Conservation (phyloP, 2,797 vertebrate species). For the Myripristis murdjan region DNA sequence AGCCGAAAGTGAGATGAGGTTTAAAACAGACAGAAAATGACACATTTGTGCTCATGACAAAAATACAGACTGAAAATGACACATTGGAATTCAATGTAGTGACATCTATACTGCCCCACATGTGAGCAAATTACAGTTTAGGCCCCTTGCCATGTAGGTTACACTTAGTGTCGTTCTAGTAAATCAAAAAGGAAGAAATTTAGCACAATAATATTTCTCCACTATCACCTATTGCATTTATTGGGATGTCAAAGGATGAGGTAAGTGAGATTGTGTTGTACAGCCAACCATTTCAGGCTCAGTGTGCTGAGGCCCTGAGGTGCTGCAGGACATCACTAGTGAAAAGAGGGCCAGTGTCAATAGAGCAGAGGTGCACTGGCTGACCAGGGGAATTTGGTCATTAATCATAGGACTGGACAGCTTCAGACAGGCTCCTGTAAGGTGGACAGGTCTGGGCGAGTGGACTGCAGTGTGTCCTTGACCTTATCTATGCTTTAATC, state of each 20-base stretch:
- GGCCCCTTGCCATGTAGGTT: background rate
- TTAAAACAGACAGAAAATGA: too few species aligned
- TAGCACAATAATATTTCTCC: too few species aligned
- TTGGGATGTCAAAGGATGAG: conserved; percentile 10
- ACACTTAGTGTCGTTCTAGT: background rate
- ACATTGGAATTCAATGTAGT: too few species aligned
- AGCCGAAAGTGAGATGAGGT: too few species aligned
- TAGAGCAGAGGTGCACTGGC: conserved; percentile 59
- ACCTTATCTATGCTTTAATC: conserved; percentile 50
- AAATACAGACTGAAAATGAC: too few species aligned
- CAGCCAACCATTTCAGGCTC: conserved; percentile 22
- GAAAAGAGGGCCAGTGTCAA: conserved; percentile 63
- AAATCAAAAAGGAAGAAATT: background rate
- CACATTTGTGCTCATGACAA: too few species aligned
- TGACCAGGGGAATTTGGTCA: conserved; percentile 70
- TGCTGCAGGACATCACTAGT: conserved; percentile 44
- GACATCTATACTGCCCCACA: background rate
- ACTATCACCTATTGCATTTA: conserved; percentile 13
- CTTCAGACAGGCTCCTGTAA: conserved; percentile 53
- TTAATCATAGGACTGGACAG: conserved; percentile 80
- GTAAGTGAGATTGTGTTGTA: background rate
- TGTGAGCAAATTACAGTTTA: too few species aligned
- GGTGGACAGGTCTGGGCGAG: conserved; percentile 59
- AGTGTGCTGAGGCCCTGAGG: conserved; percentile 47
- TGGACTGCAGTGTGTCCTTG: conserved; percentile 65